phyloP scores from a whole-genome alignment of 2,113 vertebrate species.

The Hymenochirus boettgeri region DNA sequence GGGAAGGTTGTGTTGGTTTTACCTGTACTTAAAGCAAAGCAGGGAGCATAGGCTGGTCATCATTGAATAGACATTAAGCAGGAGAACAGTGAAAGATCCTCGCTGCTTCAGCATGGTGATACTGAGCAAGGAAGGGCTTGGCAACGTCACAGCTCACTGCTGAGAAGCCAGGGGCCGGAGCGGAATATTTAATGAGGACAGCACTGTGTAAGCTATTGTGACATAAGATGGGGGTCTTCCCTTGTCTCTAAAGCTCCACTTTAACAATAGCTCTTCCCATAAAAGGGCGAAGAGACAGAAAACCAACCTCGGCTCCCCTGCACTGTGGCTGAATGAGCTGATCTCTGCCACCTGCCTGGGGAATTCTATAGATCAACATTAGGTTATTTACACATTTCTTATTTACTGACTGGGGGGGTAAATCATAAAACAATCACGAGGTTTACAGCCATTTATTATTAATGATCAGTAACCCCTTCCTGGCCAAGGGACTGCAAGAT shows the following conservation, averaged over 20 bases:
- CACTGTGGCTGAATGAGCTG: no score
- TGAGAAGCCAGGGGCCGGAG: conserved; percentile 72
- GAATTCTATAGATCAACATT: no score
- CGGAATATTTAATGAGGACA: conserved; percentile 77
- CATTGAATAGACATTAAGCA: conserved; percentile 64
- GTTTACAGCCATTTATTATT: no score
- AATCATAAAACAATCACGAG: no score
- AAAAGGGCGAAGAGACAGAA: conserved; percentile 26
- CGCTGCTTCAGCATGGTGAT: conserved; percentile 63
- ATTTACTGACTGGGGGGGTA: no score
- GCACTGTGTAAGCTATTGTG: conserved; percentile 68
- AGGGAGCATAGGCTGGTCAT: conserved; percentile 83
- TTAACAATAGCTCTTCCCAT: conserved; percentile 50
- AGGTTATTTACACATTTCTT: no score
- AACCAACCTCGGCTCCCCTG: conserved; percentile 40
- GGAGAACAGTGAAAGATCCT: conserved; percentile 57
- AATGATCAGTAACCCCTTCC: no score
- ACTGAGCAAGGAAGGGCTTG: conserved; percentile 60
- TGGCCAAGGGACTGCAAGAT: no score
- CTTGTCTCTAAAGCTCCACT: conserved; percentile 57
- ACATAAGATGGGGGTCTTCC: conserved; percentile 60
- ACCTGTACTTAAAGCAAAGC: conserved; percentile 85
- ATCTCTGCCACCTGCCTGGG: no score
- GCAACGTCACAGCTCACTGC: conserved; percentile 65
- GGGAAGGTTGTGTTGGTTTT: conserved; percentile 44